Conservation (phyloP, 2,888 invertebrate species). For the Galerucella nymphaeae region DNA sequence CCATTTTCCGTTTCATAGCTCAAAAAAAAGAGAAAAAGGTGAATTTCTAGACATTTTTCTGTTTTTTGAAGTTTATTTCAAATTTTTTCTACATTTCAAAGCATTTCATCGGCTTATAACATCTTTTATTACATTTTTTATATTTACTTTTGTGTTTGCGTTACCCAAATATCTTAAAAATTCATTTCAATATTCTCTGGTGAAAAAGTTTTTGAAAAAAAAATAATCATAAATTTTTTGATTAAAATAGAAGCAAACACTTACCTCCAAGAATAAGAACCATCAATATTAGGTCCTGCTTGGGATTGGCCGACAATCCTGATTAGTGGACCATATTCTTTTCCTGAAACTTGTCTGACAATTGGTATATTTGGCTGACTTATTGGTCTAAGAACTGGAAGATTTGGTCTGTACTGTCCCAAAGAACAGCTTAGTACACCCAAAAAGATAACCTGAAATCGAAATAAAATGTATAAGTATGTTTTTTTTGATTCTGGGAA, state of each 20-base stretch:
- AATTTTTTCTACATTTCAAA: no score
- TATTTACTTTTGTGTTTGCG: no score
- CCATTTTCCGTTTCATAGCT: conserved; percentile 68
- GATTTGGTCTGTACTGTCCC: conserved; percentile 49
- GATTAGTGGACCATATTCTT: conserved; percentile 47
- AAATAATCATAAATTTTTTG: no score
- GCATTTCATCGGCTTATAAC: no score
- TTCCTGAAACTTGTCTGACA: background rate
- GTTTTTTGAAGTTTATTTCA: no score
- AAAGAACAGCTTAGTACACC: conserved; percentile 44
- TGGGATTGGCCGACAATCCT: conserved; percentile 55
- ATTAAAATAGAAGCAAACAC: background rate
- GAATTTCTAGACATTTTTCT: no score
- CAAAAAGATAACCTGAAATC: conserved; percentile 45
- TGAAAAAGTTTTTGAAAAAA: no score
- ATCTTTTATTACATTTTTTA: no score
- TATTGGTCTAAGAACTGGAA: background rate
- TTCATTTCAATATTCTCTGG: no score
- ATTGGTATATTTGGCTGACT: background rate
- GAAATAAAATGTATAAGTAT: background rate
- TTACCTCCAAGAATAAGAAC: conserved; percentile 62
- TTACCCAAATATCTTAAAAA: no score
- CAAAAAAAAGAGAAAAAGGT: conserved; percentile 22
- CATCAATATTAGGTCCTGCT: conserved; percentile 65
- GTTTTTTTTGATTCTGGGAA: no score